Conservation (phyloP, 2,797 vertebrate genomes). For the Gymnothorax reevesii region DNA sequence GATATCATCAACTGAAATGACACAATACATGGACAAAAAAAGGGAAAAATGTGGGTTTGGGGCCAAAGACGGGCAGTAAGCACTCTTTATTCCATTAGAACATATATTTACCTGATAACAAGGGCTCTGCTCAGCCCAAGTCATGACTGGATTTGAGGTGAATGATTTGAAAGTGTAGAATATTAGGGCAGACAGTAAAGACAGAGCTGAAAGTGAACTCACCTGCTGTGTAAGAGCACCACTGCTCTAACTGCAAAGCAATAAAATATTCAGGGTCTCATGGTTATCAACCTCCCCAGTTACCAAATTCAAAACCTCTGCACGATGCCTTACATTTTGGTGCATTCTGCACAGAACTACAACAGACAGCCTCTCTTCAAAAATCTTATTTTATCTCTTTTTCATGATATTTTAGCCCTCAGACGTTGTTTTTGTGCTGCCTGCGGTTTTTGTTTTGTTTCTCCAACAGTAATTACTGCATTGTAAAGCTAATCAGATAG, state of each 20-base stretch:
- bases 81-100: neutral
- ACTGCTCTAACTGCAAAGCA: neutral
- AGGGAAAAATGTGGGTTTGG: neutral
- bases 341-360: neutral
- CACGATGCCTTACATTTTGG: neutral
- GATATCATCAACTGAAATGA: neutral
- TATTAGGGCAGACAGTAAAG: neutral
- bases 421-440: neutral
- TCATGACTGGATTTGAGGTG: neutral
- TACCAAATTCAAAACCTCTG: neutral
- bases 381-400: neutral
- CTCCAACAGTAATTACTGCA: slow-evolving; percentile 17
- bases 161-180: neutral
- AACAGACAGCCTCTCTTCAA: neutral
- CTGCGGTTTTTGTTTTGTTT: slow-evolving; percentile 11
- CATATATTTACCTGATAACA: neutral
- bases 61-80: neutral
- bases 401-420: slow-evolving; percentile 1
- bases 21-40: neutral
- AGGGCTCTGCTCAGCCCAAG: neutral
- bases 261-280: neutral
- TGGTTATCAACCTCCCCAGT: neutral
- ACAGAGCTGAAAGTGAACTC: neutral
- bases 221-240: neutral
- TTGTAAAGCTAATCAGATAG: slow-evolving; percentile 30